phyloP scores from a whole-genome alignment of 2,888 invertebrate genomes.

The Metacarcinus magister region DNA sequence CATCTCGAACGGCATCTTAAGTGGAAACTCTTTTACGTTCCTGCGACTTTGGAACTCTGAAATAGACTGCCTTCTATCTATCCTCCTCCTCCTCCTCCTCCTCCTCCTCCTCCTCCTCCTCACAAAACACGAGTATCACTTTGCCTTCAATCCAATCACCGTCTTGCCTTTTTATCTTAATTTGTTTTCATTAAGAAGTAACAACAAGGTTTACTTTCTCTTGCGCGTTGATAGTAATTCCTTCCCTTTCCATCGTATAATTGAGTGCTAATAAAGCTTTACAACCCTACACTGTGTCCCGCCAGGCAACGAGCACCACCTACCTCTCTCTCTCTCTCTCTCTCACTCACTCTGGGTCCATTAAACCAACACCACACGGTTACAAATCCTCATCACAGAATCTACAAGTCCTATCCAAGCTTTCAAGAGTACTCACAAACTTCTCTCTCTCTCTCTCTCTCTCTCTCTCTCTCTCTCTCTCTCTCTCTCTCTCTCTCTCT shows the following conservation, averaged over 20 bases:
- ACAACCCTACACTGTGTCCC: not conserved
- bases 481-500: slow-evolving; percentile 13
- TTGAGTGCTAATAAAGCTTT: not conserved
- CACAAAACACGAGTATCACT: not conserved
- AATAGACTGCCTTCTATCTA: not conserved
- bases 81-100: not conserved
- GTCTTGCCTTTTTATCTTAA: not conserved
- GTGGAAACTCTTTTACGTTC: not conserved
- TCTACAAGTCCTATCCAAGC: slow-evolving; percentile 4
- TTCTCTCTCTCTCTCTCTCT: not conserved
- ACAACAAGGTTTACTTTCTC: not conserved
- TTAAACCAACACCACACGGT: not conserved
- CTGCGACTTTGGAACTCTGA: not conserved
- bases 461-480: slow-evolving; percentile 2
- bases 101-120: not conserved
- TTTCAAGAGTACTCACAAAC: not conserved
- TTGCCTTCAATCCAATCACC: not conserved
- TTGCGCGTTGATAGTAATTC: not conserved
- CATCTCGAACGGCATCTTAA: not conserved
- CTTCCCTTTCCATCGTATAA: not conserved
- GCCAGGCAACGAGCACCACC: not conserved
- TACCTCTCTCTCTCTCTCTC: not conserved
- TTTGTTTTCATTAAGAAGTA: not conserved
- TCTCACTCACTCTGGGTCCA: not conserved
- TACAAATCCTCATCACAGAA: not conserved